Evolutionary conservation across 53 echinoderm and acorn worm species (phyloP).

Genomic region (Henricia sp.): DNA sequence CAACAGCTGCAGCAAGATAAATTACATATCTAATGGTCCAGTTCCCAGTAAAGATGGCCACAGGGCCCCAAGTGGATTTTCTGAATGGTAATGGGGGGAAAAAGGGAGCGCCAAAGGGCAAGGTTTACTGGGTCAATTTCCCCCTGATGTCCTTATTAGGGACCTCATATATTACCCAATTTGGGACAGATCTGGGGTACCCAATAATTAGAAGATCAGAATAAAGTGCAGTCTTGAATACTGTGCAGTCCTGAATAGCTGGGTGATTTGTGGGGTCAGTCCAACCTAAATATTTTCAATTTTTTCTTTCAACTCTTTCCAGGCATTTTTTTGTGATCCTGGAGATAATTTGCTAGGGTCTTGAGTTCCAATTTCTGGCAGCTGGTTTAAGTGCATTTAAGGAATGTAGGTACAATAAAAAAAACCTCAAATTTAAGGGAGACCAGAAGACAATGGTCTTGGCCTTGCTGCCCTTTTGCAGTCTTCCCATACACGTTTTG

Average conservation of each 20-base stretch:
- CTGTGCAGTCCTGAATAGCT: background rate
- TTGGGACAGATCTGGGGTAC: slow-evolving; percentile 15
- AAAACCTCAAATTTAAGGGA: too few relatives aligned
- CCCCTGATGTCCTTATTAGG: background rate
- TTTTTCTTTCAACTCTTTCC: too few relatives aligned
- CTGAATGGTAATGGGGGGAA: background rate
- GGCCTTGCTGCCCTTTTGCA: too few relatives aligned
- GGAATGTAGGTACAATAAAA: too few relatives aligned
- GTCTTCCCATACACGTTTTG: too few relatives aligned
- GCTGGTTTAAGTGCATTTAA: background rate
- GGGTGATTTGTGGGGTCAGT: slow-evolving; percentile 28
- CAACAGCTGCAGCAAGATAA: too few relatives aligned
- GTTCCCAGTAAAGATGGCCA: too few relatives aligned
- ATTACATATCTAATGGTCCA: too few relatives aligned
- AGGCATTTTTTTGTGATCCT: background rate
- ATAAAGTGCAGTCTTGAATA: background rate
- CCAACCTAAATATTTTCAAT: background rate
- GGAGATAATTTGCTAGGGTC: background rate
- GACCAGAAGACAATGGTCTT: too few relatives aligned
- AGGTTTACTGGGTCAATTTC: slow-evolving; percentile 37
- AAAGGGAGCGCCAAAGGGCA: background rate
- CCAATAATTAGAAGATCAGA: slow-evolving; percentile 3
- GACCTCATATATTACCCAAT: background rate
- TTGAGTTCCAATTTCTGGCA: background rate
- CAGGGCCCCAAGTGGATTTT: background rate